Base-by-base conservation (phyloP, 2,888 invertebrate species). In the Perdita meconis region DNA sequence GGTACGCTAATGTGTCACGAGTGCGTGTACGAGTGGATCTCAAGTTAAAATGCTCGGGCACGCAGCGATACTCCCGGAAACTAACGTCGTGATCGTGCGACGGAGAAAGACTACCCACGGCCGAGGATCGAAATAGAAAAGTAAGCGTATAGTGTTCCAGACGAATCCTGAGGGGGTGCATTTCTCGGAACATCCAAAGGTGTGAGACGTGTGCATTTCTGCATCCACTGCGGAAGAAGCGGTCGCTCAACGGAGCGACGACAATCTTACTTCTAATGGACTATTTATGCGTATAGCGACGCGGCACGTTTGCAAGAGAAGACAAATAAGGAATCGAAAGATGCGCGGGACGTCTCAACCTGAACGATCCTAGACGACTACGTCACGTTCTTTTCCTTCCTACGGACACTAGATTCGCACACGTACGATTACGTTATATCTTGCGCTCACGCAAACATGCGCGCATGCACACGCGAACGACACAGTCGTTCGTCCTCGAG, bases 1-100 rank as follows among this genome's bases (percentile, higher is more conserved):
- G 83, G 73, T 81, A 83, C 78, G 71, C 74, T 82, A 78, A 74
- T 65, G 64, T 56, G 50, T 64, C 13, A 30, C 61, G 40, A 13
- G 30, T 44, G 34, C 56, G 44, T 78, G 47, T 64, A 66, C 77
- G 80, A 80, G 73, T 61, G 77, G 72, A 51, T 73, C 82, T 73
- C 82, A 84, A 82, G 55, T 64, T n/a, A 61, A 80, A 73, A 72
- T 47, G 47, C 10, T 47, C 22, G 44, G 42, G 16, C 2, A 19
- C 16, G 47, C 22, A 1, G 2, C 22, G 47, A 19, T 19, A 12
- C 6, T 6, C n/a, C n/a, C 1, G 44, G 44, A 53, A 47, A 66
- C 30, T 16, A 55, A 26, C 55, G 36, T 30, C 30, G 30, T 6
- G 2, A 6, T 30, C 6, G 30, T 2, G n/a, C 13, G n/a, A 36